phyloP scores from a whole-genome alignment of 2,113 vertebrate genomes.

The Casuarius casuarius region DNA sequence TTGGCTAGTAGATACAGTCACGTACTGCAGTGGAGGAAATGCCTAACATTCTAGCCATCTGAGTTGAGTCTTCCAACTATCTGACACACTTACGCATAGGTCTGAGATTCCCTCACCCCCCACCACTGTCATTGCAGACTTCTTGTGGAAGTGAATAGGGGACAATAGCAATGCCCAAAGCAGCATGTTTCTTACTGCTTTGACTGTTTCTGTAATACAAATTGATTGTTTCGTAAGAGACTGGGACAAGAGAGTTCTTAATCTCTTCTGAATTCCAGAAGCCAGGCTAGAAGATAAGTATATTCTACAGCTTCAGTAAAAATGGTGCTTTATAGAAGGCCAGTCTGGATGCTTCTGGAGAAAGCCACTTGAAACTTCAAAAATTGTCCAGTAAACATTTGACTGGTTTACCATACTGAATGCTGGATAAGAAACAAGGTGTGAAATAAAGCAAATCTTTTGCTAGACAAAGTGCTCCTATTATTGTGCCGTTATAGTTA shows the following conservation, averaged over 20 bases:
- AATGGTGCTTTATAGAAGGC: neutral
- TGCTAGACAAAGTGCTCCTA: neutral
- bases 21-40: conserved; percentile 79
- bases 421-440: neutral
- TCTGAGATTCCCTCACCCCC: conserved; percentile 54
- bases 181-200: conserved; percentile 42
- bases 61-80: conserved; percentile 78
- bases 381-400: neutral
- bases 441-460: neutral
- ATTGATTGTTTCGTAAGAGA: conserved; percentile 50
- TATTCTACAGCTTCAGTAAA: neutral
- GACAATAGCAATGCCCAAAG: conserved; percentile 56
- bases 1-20: conserved; percentile 70
- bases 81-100: conserved; percentile 69
- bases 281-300: neutral
- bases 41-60: conserved; percentile 81
- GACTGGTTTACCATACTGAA: neutral
- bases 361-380: neutral
- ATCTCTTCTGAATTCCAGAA: neutral
- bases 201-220: neutral
- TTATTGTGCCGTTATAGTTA: neutral
- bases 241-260: neutral
- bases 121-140: conserved; percentile 45
- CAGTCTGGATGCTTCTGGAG: neutral
- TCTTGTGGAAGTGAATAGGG: conserved; percentile 54